Conservation (phyloP, 1,140 invertebrate species). For the Sitophilus oryzae region DNA sequence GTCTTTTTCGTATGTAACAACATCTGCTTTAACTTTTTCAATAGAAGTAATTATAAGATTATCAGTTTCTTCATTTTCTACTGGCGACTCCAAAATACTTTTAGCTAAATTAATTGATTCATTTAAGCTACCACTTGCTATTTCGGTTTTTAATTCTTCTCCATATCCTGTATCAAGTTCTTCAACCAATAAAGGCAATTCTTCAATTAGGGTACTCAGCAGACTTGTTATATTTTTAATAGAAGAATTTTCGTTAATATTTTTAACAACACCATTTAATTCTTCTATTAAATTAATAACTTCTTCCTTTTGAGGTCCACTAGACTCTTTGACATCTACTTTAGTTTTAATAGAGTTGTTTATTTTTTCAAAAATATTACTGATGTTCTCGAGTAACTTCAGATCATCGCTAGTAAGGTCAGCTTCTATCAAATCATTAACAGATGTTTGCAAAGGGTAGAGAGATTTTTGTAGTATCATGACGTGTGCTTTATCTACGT, state of each 20-base stretch:
- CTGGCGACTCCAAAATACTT: background rate
- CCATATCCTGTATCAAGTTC: conserved; percentile 21
- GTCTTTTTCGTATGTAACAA: conserved; percentile 7
- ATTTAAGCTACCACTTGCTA: conserved; percentile 14
- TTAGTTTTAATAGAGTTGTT: conserved; percentile 28
- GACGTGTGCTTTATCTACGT: conserved; percentile 27
- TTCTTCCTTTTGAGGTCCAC: conserved; percentile 13
- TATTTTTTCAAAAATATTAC: conserved; percentile 27
- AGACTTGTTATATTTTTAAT: conserved; percentile 21
- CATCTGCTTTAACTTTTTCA: conserved; percentile 1
- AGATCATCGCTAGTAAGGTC: conserved; percentile 30
- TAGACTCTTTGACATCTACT: conserved; percentile 9
- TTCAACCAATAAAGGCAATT: conserved; percentile 23
- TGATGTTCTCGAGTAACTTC: conserved; percentile 29
- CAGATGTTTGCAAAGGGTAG: conserved; percentile 34
- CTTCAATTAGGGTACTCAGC: conserved; percentile 18
- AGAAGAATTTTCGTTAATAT: conserved; percentile 22
- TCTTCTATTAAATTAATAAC: conserved; percentile 25
- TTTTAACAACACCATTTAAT: conserved; percentile 27
- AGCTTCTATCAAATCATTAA: conserved; percentile 37
- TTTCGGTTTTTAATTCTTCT: conserved; percentile 25
- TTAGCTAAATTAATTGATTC: conserved; percentile 8
- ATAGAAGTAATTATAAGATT: background rate
- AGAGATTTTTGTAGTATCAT: conserved; percentile 35
- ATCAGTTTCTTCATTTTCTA: background rate